These are phyloP conservation scores for Aleiodes leptofemur DNA, from an alignment of 2,888 invertebrate species.

Conservation along the genomic window DNA sequence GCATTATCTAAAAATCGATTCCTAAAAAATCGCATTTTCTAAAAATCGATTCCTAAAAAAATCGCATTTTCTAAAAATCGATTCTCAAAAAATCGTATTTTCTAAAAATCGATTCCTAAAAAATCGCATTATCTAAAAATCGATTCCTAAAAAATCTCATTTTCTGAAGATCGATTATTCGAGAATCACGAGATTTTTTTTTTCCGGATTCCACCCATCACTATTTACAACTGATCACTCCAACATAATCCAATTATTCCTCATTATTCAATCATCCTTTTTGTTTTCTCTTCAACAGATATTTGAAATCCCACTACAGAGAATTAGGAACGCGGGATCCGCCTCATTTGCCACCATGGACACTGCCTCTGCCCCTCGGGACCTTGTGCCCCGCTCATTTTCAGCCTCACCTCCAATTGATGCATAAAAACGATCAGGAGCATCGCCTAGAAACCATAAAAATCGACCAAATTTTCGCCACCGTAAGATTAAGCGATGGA, in stretches of 20 bases:
- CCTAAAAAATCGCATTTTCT: too few relatives aligned
- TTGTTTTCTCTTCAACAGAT: slow-evolving; percentile 64
- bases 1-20: too few relatives aligned
- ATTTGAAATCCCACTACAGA: slow-evolving; percentile 76
- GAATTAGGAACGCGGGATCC: slow-evolving; percentile 76
- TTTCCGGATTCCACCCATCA: too few relatives aligned
- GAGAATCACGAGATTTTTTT: too few relatives aligned
- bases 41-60: too few relatives aligned
- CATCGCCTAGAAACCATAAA: slow-evolving; percentile 71
- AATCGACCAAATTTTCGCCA: slow-evolving; percentile 76
- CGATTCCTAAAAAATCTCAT: too few relatives aligned
- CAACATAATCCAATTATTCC: background rate
- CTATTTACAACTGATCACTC: background rate
- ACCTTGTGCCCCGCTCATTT: slow-evolving; percentile 77
- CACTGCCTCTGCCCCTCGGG: slow-evolving; percentile 75
- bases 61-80: too few relatives aligned
- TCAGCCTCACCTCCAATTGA: slow-evolving; percentile 76
- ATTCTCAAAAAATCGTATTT: too few relatives aligned
- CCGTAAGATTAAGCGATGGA: slow-evolving; percentile 76
- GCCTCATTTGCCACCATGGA: slow-evolving; percentile 76
- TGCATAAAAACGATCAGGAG: slow-evolving; percentile 71
- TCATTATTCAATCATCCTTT: background rate
- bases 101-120: too few relatives aligned
- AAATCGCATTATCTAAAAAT: too few relatives aligned
- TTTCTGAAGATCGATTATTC: too few relatives aligned